Conservation (phyloP, 2,888 invertebrate species). For the Athalia circularis region DNA sequence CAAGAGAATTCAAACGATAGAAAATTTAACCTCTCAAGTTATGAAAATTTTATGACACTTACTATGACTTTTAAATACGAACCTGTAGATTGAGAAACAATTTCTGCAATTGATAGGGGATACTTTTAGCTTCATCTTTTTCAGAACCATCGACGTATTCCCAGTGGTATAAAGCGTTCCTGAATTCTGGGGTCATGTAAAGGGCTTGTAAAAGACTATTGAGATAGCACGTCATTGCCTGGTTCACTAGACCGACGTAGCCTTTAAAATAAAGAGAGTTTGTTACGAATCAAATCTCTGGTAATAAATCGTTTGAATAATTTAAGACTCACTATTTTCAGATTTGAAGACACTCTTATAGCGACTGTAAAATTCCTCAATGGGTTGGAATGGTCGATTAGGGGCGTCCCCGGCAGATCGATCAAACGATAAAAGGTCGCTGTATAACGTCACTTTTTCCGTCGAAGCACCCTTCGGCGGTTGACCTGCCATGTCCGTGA, state of each 20-base stretch:
- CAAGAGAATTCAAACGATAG: conserved; percentile 35
- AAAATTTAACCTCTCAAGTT: not conserved
- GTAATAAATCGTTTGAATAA: not conserved
- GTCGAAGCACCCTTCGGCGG: conserved; percentile 55
- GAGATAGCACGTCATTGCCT: conserved; percentile 95
- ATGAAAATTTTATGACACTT: not conserved
- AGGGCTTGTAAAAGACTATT: conserved; percentile 92
- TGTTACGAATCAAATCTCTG: too few species aligned
- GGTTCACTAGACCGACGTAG: conserved; percentile 90
- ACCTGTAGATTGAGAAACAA: conserved; percentile 89
- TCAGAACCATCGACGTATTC: conserved; percentile 80
- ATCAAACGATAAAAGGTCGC: conserved; percentile 60
- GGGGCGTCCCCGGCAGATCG: conserved; percentile 53
- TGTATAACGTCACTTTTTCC: not conserved
- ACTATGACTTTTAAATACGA: conserved; percentile 50
- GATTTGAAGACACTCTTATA: conserved; percentile 65
- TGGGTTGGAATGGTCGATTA: conserved; percentile 37
- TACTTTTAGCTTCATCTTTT: conserved; percentile 83
- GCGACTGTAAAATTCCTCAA: conserved; percentile 31
- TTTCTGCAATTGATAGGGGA: conserved; percentile 91
- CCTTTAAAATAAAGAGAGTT: conserved; percentile 61
- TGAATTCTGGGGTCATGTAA: conserved; percentile 94
- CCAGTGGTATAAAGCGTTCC: conserved; percentile 91
- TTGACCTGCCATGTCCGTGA: conserved; percentile 69
- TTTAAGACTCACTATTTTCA: conserved; percentile 69